Percentiles rank a stretch among this genome's conserved stretches.
phyloP scores from a whole-genome alignment of 2,888 invertebrate genomes.

The Eupithecia subumbrata region DNA sequence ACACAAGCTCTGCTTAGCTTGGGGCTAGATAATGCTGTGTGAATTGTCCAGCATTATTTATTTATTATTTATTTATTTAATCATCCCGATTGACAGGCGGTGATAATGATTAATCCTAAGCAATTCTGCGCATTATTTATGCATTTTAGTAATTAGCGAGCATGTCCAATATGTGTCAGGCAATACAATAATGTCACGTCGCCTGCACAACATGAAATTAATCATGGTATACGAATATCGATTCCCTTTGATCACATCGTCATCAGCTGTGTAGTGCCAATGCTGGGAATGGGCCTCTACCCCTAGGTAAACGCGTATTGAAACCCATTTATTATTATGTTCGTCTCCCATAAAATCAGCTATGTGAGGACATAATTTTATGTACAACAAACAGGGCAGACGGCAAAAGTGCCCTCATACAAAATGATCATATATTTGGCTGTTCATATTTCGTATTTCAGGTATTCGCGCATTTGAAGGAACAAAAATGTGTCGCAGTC shows the following conservation, averaged over 20 bases:
- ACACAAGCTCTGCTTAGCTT: too few relatives aligned
- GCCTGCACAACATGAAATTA: conserved; percentile 12
- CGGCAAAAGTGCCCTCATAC: background rate
- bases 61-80: too few relatives aligned
- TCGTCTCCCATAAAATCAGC: background rate
- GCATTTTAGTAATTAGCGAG: conserved; percentile 1
- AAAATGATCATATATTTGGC: background rate
- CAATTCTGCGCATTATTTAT: background rate
- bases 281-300: background rate
- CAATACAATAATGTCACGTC: conserved; percentile 10
- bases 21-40: too few relatives aligned
- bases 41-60: too few relatives aligned
- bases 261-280: background rate
- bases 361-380: background rate
- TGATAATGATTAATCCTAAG: background rate
- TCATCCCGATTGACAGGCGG: too few relatives aligned
- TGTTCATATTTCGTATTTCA: background rate
- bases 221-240: conserved; percentile 22
- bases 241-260: conserved; percentile 25
- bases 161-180: background rate
- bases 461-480: background rate
- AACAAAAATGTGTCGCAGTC: background rate
- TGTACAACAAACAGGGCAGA: background rate
- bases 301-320: too few relatives aligned
- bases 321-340: background rate